Base-by-base conservation (phyloP, 2,888 invertebrate genomes). In the Tetramorium bicarinatum region DNA sequence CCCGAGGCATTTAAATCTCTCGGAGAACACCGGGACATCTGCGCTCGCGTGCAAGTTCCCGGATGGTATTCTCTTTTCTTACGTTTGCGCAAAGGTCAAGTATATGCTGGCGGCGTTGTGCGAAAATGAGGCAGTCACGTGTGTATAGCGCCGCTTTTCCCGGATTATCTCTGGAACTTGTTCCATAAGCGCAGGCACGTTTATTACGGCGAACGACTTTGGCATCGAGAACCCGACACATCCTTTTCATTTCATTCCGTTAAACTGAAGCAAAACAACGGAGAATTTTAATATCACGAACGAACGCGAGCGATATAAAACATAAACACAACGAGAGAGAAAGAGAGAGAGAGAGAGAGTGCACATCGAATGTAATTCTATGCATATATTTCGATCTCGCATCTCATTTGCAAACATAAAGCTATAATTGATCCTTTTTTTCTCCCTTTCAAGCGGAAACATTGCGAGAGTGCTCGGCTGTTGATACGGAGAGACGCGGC, bases 1-100 rank as follows among this genome's bases (percentile, higher is more conserved):
- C 49, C 38, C 76, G 49, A 64, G 34, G 21, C 7, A 34, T 82
- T 83, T 80, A 83, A 88, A 41, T 41, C 47, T 29, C 81, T 41
- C 54, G 25, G 3, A 52, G 71, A 87, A 83, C 81, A 85, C 85
- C 59, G 74, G 56, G 29, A 34, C 4, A 34, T 21, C 29, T 38
- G 34, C 77, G 61, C 49, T 61, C 56, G 56, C 38, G 38, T 59
- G 21, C 11, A 44, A 38, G 21, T 52, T 54, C 25, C 49, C 38
- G 54, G 77, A 49, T 49, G 21, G n/a, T 75, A 47, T 25, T 62
- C 54, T 41, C n/a, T 49, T 66, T 66, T 44, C 25, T 38, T 47
- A 29, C 11, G 9, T 66, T 61, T 38, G 15, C 52, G n/a, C 13
- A 77, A 67, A 74, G 74, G 41, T 77, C 29, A 66, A 54, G 41